Evolutionary conservation across 2,888 invertebrate species (phyloP).

Genomic region (Cistogaster globosa): DNA sequence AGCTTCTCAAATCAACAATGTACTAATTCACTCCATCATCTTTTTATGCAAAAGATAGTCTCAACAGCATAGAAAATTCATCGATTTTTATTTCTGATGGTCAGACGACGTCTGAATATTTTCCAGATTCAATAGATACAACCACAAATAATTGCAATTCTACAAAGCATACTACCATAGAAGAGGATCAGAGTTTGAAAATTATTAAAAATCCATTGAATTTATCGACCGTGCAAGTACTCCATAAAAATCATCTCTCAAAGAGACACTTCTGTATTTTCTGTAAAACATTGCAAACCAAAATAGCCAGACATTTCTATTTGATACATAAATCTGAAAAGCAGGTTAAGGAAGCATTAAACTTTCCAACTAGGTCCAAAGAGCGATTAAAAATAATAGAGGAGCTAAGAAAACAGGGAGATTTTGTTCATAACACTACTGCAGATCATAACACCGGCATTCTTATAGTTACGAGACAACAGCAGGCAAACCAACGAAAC

Average conservation of each 20-base stretch:
- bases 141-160: neutral
- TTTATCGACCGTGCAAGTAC: neutral
- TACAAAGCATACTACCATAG: neutral
- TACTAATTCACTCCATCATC: no score
- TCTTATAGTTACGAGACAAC: neutral
- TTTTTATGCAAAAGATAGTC: no score
- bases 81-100: no score
- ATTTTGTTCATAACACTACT: neutral
- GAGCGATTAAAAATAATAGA: conserved; percentile 3
- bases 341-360: no score
- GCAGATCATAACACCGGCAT: neutral
- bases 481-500: neutral
- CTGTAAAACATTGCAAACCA: conserved; percentile 4
- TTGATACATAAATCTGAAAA: conserved; percentile 10
- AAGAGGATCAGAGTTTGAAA: neutral
- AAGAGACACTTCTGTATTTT: conserved; percentile 9
- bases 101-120: neutral
- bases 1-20: no score
- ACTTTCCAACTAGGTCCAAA: neutral
- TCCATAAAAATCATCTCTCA: neutral
- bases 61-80: no score
- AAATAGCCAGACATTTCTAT: neutral
- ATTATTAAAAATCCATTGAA: neutral
- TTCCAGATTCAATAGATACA: neutral
- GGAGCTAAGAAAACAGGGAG: conserved; percentile 11